phyloP scores from a whole-genome alignment of 2,113 vertebrate genomes.

The Calonectris borealis region DNA sequence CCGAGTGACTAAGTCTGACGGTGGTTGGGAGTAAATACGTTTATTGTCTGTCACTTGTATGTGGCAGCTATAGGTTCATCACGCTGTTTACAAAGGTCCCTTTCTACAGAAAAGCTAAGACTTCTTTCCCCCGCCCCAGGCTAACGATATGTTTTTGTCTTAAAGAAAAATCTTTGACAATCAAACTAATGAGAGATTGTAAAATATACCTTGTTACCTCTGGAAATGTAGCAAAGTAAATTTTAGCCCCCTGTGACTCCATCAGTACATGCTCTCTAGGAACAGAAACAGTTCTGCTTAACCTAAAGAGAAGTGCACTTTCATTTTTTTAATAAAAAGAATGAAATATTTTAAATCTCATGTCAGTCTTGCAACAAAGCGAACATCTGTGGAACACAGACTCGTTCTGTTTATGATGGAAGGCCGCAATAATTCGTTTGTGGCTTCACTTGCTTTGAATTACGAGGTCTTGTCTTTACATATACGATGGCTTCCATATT shows the following conservation, averaged over 20 bases:
- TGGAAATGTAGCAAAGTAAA: not conserved
- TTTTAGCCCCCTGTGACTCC: not conserved
- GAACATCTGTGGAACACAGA: not conserved
- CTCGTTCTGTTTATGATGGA: not conserved
- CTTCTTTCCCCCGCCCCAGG: too few relatives aligned
- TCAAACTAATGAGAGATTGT: not conserved
- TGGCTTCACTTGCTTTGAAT: not conserved
- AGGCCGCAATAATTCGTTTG: not conserved
- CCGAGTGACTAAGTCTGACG: not conserved
- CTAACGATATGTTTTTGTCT: not conserved
- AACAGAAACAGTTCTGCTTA: not conserved
- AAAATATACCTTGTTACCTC: not conserved
- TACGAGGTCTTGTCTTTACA: not conserved
- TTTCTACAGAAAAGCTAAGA: not conserved
- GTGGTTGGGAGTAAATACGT: not conserved
- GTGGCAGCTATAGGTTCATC: not conserved
- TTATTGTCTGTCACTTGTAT: not conserved
- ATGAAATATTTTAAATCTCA: not conserved
- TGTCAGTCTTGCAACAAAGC: not conserved
- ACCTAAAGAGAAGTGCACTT: not conserved
- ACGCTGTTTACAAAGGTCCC: not conserved
- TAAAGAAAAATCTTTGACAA: not conserved
- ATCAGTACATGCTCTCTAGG: not conserved
- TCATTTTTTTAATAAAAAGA: not conserved
- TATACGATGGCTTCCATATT: not conserved